Evolutionary conservation across 2,888 invertebrate genomes (phyloP), one percentile per base, ranked within the genome.

Genomic region (Spodoptera exigua): DNA sequence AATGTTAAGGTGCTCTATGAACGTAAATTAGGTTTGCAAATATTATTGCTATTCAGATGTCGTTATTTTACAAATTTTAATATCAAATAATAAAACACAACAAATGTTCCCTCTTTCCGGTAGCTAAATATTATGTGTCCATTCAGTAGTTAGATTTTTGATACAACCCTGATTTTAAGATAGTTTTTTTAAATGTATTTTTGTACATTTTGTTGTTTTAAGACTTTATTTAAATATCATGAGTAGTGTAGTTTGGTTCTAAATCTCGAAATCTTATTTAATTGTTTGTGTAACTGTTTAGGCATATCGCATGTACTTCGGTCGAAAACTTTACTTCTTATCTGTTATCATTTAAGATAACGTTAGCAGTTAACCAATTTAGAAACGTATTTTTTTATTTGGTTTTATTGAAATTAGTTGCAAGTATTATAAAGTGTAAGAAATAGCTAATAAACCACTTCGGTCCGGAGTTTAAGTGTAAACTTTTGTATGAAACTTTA

Each of bases 401-500:
- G 80, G 74, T 78, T 80, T 75, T 79, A 72, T 78, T 76, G 79
- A 84, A 79, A 79, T 78, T 83, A 87, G 82, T 82, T 82, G 74
- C 76, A 84, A 89, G 89, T 90, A 90, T 90, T 89, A 87, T 88
- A 83, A 73, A 71, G 61, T 69, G 27, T 87, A 86, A 85, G 84
- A 81, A 74, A 79, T 83, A 81, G 71, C 39, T 7, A 60, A 69
- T 80, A 70, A 61, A 67, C 39, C 49, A 58, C 64, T 72, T 65
- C 47, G 39, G 64, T 56, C 47, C 70, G 76, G 74, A 80, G 80
- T 80, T 78, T 83, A 80, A 81, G 64, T 85, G 82, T 87, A 83
- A 81, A 85, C 76, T 90, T 91, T 92, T 93, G 89, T 92, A 92
- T 88, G 87, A 87, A 86, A 78, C 12, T 69, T 84, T 89, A 89